phyloP scores from a whole-genome alignment of 2,797 vertebrate species.

The Platalea minor region DNA sequence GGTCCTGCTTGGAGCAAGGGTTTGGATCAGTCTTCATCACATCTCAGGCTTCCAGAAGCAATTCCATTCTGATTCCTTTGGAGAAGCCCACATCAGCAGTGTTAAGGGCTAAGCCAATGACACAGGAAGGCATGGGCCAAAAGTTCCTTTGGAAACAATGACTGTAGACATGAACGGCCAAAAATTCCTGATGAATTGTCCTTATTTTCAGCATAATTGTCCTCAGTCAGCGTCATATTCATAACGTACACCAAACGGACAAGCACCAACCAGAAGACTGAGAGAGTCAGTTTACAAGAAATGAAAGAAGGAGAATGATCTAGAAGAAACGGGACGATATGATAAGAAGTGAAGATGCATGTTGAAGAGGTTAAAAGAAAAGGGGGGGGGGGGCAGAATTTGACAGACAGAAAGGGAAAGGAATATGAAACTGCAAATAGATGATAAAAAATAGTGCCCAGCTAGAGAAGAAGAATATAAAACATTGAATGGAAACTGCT shows the following conservation, averaged over 20 bases:
- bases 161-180: neutral
- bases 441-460: neutral
- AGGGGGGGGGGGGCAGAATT: neutral
- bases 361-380: neutral
- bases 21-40: neutral
- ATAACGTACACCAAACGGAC: neutral
- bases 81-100: neutral
- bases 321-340: neutral
- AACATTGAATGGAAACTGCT: neutral
- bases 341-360: neutral
- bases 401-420: neutral
- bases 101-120: neutral
- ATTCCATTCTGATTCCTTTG: neutral
- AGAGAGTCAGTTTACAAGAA: neutral
- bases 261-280: neutral
- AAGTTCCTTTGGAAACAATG: neutral
- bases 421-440: neutral
- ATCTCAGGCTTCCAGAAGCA: neutral
- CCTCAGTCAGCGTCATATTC: neutral
- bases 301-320: neutral
- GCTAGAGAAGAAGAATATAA: neutral
- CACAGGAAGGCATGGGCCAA: neutral
- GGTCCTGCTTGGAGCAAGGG: neutral
- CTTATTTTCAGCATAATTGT: neutral
- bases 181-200: neutral